Base-by-base conservation (phyloP, 2,113 vertebrate genomes). In the Hippopotamus amphibius region DNA sequence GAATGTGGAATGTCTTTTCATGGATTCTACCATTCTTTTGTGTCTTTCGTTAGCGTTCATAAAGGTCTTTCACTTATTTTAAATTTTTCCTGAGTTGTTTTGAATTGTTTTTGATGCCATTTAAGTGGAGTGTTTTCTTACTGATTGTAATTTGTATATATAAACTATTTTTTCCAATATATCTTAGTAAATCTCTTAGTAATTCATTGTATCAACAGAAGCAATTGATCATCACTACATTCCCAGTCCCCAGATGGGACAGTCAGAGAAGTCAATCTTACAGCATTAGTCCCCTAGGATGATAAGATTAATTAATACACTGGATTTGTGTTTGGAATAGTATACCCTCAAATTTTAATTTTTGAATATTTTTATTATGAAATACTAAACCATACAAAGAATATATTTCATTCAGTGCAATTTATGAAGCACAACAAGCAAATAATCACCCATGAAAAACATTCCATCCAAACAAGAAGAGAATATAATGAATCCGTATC, bases 111-210 rank as follows among this genome's bases (percentile, higher is more conserved):
- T 80, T 43, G 86, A 69, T 59, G 63, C 21, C 37, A 26, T 57
- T 91, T 81, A 55, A 69, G 2, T 69, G 37, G 26, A 90, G n/a
- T 79, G 1, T 21, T 30, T 30, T 41, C n/a, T 37, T 66, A 30
- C 74, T 80, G n/a, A 68, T 90, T 80, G 30, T 55, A 69, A 68
- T 57, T 69, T 68, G 13, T 46, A 68, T 81, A 41, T 41, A 9
- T 43, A 80, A 57, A 66, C 30, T 81, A 57, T 33, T 91, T 69
- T 74, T 90, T 79, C 50, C 5, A 57, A n/a, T 68, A 57, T n/a
- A 26, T 69, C 76, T 91, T 91, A 81, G 48, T 37, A 91, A 24
- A 81, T 81, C 89, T 80, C 33, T 66, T 81, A 81, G 63, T 41
- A 91, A 81, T 46, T 90, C 76, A 41, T 55, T 68, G 66, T 30